These are phyloP conservation scores for Felis chaus DNA, from an alignment of 2,113 vertebrate species.

Conservation along the genomic window DNA sequence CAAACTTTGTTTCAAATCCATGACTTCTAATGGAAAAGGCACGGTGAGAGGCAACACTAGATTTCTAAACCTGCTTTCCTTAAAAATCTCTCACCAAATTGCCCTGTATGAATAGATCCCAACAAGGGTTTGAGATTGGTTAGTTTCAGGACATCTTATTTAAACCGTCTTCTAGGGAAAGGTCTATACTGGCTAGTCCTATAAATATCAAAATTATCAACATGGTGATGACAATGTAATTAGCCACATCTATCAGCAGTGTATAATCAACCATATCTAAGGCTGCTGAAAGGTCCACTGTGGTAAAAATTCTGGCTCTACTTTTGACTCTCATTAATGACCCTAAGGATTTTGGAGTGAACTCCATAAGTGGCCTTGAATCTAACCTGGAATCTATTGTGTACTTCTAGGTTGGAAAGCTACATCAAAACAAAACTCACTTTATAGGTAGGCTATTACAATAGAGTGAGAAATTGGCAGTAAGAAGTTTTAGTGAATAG, in stretches of 20 bases:
- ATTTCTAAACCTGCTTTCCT: constrained; percentile 31
- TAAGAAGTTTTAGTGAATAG: constrained; percentile 19
- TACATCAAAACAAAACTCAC: neutral
- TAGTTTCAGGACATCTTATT: constrained; percentile 50
- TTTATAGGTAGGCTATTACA: neutral
- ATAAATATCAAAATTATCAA: constrained; percentile 30
- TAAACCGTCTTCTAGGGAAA: constrained; percentile 45
- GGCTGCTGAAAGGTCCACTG: constrained; percentile 24
- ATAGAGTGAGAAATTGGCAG: constrained; percentile 32
- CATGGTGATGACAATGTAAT: constrained; percentile 49
- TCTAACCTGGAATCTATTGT: constrained; percentile 27
- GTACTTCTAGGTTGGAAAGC: neutral
- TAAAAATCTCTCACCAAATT: constrained; percentile 36
- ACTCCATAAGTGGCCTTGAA: constrained; percentile 9
- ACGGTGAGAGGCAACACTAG: neutral
- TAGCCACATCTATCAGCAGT: constrained; percentile 46
- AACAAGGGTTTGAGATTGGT: neutral
- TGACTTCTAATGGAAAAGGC: neutral
- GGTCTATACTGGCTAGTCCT: neutral
- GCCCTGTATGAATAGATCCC: neutral
- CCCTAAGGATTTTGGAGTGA: constrained; percentile 32
- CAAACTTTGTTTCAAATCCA: constrained; percentile 29
- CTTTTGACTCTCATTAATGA: neutral
- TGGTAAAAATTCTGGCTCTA: neutral
- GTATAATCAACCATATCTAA: constrained; percentile 11